A percentile compares a stretch with the other conserved stretches of the same genome.
Conservation (phyloP, 2,113 vertebrate species). For the Leptocoma aspasia region DNA sequence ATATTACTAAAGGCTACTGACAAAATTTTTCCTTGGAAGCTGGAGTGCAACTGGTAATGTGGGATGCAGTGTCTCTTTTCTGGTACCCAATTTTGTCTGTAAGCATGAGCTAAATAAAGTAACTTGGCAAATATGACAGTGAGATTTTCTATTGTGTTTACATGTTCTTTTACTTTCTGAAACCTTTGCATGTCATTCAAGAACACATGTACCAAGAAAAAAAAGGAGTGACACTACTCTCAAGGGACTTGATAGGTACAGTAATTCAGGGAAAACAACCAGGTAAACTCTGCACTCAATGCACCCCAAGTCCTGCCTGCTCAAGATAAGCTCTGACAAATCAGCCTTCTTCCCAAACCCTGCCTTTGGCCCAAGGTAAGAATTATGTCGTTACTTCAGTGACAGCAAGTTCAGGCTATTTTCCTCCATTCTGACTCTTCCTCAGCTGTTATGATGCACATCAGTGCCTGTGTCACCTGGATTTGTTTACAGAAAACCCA, state of each 20-base stretch:
- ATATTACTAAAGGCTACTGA: slow-evolving; percentile 13
- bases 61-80: slow-evolving; percentile 6
- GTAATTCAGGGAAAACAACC: neutral
- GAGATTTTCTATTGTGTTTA: neutral
- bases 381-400: neutral
- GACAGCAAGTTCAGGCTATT: neutral
- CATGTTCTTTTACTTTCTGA: neutral
- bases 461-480: neutral
- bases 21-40: slow-evolving; percentile 11
- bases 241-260: neutral
- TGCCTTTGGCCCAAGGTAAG: neutral
- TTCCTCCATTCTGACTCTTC: neutral
- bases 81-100: slow-evolving; percentile 17
- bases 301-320: neutral
- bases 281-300: neutral
- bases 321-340: neutral
- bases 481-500: neutral
- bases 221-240: neutral
- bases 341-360: neutral
- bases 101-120: slow-evolving; percentile 64
- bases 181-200: neutral
- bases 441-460: neutral
- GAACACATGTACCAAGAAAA: neutral
- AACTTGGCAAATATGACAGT: slow-evolving; percentile 3
- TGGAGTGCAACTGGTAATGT: slow-evolving; percentile 4